These are phyloP conservation scores for Lasiurus cinereus DNA, from an alignment of 2,113 vertebrate genomes.

Conservation along the genomic window DNA sequence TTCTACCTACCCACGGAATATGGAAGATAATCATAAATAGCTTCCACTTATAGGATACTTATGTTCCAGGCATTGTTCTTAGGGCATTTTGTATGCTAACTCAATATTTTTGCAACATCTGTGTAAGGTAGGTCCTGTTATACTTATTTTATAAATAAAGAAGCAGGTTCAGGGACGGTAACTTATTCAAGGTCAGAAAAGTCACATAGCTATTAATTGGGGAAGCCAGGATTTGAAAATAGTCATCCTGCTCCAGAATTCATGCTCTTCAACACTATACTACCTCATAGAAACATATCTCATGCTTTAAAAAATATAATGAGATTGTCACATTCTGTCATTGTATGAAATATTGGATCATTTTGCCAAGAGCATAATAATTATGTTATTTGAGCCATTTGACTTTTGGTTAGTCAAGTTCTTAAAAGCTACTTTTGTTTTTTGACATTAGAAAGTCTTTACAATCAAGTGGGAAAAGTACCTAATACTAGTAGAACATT, in stretches of 20 bases:
- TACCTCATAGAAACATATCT: background rate
- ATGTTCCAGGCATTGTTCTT: background rate
- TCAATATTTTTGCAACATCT: background rate
- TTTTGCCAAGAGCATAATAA: background rate
- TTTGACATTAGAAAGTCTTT: conserved; percentile 32
- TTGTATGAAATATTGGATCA: background rate
- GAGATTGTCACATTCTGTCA: conserved; percentile 8
- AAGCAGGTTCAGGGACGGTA: background rate
- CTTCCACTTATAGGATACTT: conserved; percentile 5
- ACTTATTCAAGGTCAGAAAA: background rate
- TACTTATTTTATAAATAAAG: conserved; percentile 42
- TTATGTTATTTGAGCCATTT: conserved; percentile 22
- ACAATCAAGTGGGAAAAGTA: background rate
- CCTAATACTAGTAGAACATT: background rate
- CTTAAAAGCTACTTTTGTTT: background rate
- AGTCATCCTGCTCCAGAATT: background rate
- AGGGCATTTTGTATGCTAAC: background rate
- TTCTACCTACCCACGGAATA: background rate
- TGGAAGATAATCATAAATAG: conserved; percentile 15
- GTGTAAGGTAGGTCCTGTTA: background rate
- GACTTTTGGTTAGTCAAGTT: conserved; percentile 1
- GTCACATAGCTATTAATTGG: background rate
- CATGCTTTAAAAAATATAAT: background rate
- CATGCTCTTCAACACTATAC: background rate
- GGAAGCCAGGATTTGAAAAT: background rate